Base-by-base conservation (phyloP, 1,140 invertebrate genomes). In the Rhyzopertha dominica region DNA sequence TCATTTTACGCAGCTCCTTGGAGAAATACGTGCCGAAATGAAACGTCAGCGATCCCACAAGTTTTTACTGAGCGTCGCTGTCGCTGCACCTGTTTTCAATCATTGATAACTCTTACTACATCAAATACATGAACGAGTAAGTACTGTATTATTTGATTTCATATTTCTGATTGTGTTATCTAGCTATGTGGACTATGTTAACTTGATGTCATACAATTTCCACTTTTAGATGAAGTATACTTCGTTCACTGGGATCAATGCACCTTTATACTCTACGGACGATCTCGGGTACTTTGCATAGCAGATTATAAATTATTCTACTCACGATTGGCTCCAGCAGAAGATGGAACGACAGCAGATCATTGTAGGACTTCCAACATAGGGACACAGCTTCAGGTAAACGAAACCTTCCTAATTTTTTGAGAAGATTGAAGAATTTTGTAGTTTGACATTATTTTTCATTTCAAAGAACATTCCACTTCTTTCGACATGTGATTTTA, bases 171-270 rank as follows among this genome's bases (percentile, higher is more conserved):
- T n/a, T n/a, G n/a, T n/a, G n/a, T n/a, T n/a, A n/a, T 60, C n/a
- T 55, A 84, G 82, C 34, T 73, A 84, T 65, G 75, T 87, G 2
- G 90, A 94, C 65, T 91, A 82, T 73, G 75, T 91, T 0, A 91
- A 89, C 65, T 56, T 95, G 3, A 94, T 94, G 90, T 77, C 83
- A 0, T 95, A 95, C 61, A 90, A 95, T 63, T 94, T 80, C 56
- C 88, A 94, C 66, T 85, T 81, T 51, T 92, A 79, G 55, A 75
- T 79, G 3, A 74, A 75, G 62, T 79, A 80, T 48, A 82, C 82
- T 13, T 89, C 89, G 4, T 79, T 90, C 36, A 92, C 90, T 23
- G 88, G 80, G 25, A 70, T 88, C 1, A 93, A 93, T 68, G 77
- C 90, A 1, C 89, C 90, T 0, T 68, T 95, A 1, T 88, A 79